Conservation (phyloP, 2,888 invertebrate genomes). For the Papilio elwesi region DNA sequence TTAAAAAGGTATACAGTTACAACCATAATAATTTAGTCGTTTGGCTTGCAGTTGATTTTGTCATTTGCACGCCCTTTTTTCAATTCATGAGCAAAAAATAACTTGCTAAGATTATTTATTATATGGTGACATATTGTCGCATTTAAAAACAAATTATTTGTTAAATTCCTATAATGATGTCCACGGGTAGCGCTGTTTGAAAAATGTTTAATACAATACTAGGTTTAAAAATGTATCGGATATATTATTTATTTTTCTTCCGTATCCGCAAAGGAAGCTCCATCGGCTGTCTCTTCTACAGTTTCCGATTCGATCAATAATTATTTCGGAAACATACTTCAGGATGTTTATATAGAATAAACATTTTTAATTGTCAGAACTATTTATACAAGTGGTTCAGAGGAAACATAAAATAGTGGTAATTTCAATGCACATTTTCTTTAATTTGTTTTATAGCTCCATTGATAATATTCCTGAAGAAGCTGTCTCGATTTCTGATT, state of each 20-base stretch:
- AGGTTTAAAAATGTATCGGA: slow-evolving; percentile 38
- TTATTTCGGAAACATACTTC: slow-evolving; percentile 9
- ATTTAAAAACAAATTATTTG: no score
- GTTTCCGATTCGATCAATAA: slow-evolving; percentile 18
- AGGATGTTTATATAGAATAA: slow-evolving; percentile 21
- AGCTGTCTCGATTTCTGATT: no score
- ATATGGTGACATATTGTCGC: no score
- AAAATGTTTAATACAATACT: slow-evolving; percentile 37
- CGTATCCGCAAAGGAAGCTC: slow-evolving; percentile 35
- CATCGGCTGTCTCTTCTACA: slow-evolving; percentile 20
- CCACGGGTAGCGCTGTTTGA: neutral
- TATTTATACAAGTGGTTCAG: neutral
- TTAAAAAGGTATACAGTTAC: neutral
- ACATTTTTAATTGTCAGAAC: slow-evolving; percentile 17
- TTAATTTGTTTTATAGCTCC: no score
- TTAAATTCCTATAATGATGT: no score
- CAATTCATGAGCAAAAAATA: no score
- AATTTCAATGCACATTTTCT: neutral
- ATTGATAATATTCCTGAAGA: no score
- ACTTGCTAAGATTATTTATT: no score
- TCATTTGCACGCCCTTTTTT: no score
- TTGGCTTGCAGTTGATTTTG: no score
- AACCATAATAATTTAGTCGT: no score
- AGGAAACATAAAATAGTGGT: neutral
- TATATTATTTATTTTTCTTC: slow-evolving; percentile 36